Percentiles rank a stretch among this genome's conserved stretches.
phyloP scores from a whole-genome alignment of 2,113 vertebrate genomes.

The Salvelinus namaycush region DNA sequence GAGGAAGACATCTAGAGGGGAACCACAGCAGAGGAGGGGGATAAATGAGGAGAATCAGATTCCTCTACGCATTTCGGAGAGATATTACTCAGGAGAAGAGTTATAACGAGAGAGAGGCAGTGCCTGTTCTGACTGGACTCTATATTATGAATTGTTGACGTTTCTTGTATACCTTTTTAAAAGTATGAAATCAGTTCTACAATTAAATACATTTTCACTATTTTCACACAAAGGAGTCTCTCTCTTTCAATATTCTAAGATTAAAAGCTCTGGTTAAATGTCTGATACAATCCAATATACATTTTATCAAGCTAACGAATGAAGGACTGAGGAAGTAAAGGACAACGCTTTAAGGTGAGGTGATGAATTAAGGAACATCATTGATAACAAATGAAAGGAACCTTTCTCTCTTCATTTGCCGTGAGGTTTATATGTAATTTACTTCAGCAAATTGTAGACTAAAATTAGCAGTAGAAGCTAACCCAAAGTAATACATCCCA shows the following conservation, averaged over 20 bases:
- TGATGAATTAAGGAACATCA: no score
- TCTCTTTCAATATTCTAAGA: conserved; percentile 25
- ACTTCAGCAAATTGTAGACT: no score
- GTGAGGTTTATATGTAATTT: no score
- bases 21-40: conserved; percentile 22
- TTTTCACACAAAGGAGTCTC: conserved; percentile 19
- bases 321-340: no score
- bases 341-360: no score
- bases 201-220: conserved; percentile 43
- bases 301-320: no score
- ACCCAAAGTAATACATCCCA: no score
- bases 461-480: no score
- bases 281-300: no score
- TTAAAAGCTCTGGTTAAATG: background rate
- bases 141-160: background rate
- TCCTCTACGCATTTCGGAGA: conserved; percentile 62
- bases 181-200: conserved; percentile 13
- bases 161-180: conserved; percentile 38
- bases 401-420: no score
- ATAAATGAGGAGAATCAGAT: conserved; percentile 50
- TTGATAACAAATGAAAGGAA: no score
- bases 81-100: conserved; percentile 58
- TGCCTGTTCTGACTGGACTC: background rate
- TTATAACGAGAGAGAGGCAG: conserved; percentile 6
- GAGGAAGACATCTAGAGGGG: conserved; percentile 23